phyloP scores from a whole-genome alignment of 2,888 invertebrate species.

The Sicus ferrugineus region DNA sequence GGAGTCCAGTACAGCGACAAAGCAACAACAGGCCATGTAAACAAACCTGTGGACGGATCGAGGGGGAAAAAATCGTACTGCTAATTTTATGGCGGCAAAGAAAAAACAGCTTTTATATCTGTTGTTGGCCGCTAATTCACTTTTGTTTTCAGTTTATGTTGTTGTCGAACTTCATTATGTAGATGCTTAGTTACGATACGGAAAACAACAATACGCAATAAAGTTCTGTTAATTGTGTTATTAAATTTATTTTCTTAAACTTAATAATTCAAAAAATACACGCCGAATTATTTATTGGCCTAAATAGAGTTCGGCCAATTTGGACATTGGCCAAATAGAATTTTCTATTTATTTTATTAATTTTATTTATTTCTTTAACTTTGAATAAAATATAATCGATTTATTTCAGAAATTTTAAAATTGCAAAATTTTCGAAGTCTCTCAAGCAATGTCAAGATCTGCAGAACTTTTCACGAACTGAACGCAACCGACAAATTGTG shows the following conservation, averaged over 20 bases:
- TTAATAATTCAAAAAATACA: too few species aligned
- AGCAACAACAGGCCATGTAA: neutral
- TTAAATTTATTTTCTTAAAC: too few species aligned
- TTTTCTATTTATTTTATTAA: too few species aligned
- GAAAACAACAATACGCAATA: neutral
- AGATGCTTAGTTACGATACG: neutral
- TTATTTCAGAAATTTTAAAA: neutral
- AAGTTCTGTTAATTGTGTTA: too few species aligned
- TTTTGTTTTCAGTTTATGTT: neutral
- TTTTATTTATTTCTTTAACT: too few species aligned
- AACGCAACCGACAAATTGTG: neutral
- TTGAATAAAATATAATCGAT: too few species aligned
- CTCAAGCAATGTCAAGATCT: neutral
- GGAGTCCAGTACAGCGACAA: neutral
- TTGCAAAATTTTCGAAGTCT: neutral
- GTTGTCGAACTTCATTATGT: neutral
- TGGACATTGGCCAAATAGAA: too few species aligned
- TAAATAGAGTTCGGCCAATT: too few species aligned
- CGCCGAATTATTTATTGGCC: too few species aligned
- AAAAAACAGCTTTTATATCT: neutral
- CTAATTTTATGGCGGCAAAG: neutral
- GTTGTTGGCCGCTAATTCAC: neutral
- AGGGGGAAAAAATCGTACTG: conserved; percentile 1
- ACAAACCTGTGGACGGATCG: neutral
- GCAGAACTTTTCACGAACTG: neutral